Conservation (phyloP, 2,888 invertebrate genomes). For the Palloptera scutellata region DNA sequence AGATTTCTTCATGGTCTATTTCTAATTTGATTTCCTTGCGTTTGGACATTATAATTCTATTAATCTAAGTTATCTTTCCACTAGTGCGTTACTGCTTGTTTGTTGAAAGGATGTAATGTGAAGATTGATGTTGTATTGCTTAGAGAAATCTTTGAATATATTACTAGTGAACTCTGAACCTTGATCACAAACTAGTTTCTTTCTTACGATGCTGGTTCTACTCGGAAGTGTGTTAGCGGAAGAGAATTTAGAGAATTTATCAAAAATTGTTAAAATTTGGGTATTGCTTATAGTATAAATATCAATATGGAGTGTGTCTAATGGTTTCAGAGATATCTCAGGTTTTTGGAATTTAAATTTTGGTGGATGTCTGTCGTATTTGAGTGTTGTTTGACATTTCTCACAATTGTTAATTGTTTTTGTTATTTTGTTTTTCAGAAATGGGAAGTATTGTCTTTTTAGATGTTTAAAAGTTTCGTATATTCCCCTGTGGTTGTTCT, state of each 20-base stretch:
- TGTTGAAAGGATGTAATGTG: constrained; percentile 38
- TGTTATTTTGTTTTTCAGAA: constrained; percentile 33
- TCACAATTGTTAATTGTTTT: constrained; percentile 38
- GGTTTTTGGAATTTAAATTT: constrained; percentile 34
- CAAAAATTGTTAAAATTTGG: constrained; percentile 34
- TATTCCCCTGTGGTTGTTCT: constrained; percentile 36
- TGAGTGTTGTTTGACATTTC: constrained; percentile 31
- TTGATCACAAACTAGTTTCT: constrained; percentile 32
- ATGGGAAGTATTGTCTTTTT: constrained; percentile 29
- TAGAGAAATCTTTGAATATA: constrained; percentile 35
- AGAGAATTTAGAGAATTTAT: constrained; percentile 36
- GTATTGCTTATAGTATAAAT: constrained; percentile 35
- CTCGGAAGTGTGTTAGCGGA: constrained; percentile 29
- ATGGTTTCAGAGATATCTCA: constrained; percentile 32
- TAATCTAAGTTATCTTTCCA: constrained; percentile 25
- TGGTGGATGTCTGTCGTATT: constrained; percentile 38
- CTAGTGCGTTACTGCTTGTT: constrained; percentile 19
- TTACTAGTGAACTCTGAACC: no score
- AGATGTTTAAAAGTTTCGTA: constrained; percentile 31
- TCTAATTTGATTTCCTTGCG: constrained; percentile 18
- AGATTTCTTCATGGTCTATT: constrained; percentile 24
- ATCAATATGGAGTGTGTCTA: constrained; percentile 38
- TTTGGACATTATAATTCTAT: constrained; percentile 20
- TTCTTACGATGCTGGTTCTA: constrained; percentile 35
- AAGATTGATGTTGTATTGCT: constrained; percentile 24